Percentiles rank a stretch among this genome's conserved stretches.
phyloP scores from a whole-genome alignment of 2,888 invertebrate species.

The Argyresthia goedartella region DNA sequence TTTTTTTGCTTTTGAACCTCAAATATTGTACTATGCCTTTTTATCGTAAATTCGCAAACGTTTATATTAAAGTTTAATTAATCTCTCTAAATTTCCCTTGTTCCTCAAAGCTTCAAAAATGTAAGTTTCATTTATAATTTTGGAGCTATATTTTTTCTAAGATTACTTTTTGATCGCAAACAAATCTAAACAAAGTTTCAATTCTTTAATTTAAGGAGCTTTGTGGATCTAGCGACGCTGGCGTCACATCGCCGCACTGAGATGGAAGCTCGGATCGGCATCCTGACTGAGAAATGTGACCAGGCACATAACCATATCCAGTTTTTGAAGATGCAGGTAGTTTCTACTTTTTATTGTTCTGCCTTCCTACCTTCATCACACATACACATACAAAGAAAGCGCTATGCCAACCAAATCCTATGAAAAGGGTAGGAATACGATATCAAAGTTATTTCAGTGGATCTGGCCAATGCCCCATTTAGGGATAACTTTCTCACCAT shows the following conservation, averaged over 20 bases:
- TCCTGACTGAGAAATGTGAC: conserved; percentile 47
- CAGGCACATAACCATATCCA: conserved; percentile 37
- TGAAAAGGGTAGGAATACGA: too few relatives aligned
- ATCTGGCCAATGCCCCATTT: too few relatives aligned
- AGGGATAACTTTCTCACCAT: too few relatives aligned
- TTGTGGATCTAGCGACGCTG: conserved; percentile 46
- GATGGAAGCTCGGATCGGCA: conserved; percentile 41
- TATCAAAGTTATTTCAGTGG: too few relatives aligned
- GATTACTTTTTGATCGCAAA: neutral
- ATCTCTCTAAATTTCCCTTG: too few relatives aligned
- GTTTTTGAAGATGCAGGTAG: conserved; percentile 48
- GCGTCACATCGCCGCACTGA: conserved; percentile 50
- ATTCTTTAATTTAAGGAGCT: conserved; percentile 39
- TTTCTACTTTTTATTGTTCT: conserved; percentile 6
- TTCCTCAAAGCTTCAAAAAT: neutral
- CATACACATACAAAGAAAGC: neutral
- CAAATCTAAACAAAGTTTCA: neutral
- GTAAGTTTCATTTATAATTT: neutral
- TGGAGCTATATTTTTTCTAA: neutral
- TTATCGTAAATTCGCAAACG: too few relatives aligned
- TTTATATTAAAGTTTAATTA: too few relatives aligned
- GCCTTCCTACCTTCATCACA: neutral
- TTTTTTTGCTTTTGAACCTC: too few relatives aligned
- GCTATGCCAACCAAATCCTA: too few relatives aligned
- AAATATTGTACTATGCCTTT: too few relatives aligned